Evolutionary conservation across 2,888 invertebrate species (phyloP).

Genomic region (Drosophila monieri): DNA sequence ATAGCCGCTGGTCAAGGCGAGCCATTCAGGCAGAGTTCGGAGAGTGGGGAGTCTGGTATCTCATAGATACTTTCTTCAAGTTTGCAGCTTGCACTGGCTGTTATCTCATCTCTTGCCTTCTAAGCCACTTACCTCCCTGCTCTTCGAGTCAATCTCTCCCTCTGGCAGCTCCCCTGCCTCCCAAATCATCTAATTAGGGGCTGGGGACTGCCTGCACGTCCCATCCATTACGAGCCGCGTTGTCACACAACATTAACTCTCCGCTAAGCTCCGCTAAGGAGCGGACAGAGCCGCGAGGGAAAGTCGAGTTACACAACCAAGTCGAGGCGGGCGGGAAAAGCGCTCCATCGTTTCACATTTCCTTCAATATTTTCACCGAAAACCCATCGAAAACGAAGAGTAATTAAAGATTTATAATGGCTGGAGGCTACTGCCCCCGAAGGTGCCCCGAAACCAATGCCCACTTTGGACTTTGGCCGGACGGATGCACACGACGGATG

Average conservation of each 20-base stretch:
- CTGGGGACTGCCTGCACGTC: background rate
- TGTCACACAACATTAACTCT: slow-evolving; percentile 50
- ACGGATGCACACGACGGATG: slow-evolving; percentile 15
- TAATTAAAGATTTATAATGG: background rate
- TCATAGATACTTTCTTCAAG: too few species aligned
- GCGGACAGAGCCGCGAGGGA: slow-evolving; percentile 38
- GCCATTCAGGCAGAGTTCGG: slow-evolving; percentile 1
- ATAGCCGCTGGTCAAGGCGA: slow-evolving; percentile 5
- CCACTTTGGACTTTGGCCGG: slow-evolving; percentile 5
- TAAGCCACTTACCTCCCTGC: too few species aligned
- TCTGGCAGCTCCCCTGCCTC: too few species aligned
- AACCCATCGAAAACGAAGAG: too few species aligned
- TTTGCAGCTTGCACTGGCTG: too few species aligned
- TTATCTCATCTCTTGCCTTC: too few species aligned
- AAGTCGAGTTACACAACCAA: slow-evolving; percentile 33
- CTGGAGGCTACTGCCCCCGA: background rate
- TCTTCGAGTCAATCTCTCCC: too few species aligned
- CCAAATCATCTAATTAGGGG: too few species aligned
- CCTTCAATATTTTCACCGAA: slow-evolving; percentile 30
- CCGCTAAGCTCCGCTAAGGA: slow-evolving; percentile 34
- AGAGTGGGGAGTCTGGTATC: too few species aligned
- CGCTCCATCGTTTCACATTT: slow-evolving; percentile 37
- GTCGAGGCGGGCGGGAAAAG: slow-evolving; percentile 1
- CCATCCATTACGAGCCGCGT: slow-evolving; percentile 21
- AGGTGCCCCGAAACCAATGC: too few species aligned